phyloP scores from a whole-genome alignment of 1,140 invertebrate genomes.

The Parasteatoda tepidariorum region DNA sequence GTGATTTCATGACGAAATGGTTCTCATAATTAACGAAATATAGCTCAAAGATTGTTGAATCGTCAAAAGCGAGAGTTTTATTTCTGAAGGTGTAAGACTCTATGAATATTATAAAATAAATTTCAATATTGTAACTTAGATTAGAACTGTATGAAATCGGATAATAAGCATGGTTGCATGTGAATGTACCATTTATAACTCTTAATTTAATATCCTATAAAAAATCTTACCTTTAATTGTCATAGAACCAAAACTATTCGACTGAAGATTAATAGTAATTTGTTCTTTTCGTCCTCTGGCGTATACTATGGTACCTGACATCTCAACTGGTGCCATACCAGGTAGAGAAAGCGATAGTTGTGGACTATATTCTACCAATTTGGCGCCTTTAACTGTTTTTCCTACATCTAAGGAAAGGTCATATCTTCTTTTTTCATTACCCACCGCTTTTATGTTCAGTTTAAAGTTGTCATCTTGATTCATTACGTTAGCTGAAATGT shows the following conservation, averaged over 20 bases:
- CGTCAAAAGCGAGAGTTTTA: no score
- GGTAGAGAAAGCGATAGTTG: conserved; percentile 6
- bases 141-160: no score
- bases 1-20: no score
- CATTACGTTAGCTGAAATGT: conserved; percentile 1
- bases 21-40: no score
- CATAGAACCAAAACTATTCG: conserved; percentile 8
- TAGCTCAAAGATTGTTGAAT: no score
- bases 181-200: no score
- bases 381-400: conserved; percentile 14
- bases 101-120: no score
- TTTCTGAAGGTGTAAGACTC: no score
- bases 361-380: conserved; percentile 46
- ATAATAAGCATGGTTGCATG: no score
- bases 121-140: no score
- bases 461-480: conserved; percentile 9
- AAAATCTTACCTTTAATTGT: conserved; percentile 46
- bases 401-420: not conserved
- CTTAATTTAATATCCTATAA: no score
- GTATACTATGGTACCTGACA: conserved; percentile 41
- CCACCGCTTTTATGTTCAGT: conserved; percentile 11
- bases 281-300: conserved; percentile 33
- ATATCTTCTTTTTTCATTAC: conserved; percentile 14
- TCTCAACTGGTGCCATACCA: not conserved
- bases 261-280: conserved; percentile 40